Evolutionary conservation across 2,888 invertebrate species (phyloP).

Genomic region (Tribolium freemani): DNA sequence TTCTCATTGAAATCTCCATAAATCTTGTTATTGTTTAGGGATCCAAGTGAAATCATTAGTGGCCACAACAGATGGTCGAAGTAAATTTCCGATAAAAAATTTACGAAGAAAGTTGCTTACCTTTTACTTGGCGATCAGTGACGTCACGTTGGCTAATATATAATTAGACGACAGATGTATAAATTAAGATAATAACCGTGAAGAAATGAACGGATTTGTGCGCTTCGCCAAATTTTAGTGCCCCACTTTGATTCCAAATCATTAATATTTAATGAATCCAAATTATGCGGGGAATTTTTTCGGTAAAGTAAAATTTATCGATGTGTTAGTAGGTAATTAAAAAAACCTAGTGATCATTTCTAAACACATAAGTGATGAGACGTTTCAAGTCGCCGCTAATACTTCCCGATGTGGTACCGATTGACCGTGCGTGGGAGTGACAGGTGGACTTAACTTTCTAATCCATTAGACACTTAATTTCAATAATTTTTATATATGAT

Average conservation of each 20-base stretch:
- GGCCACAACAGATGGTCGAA: slow-evolving; percentile 9
- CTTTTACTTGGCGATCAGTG: background rate
- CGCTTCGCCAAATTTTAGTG: slow-evolving; percentile 17
- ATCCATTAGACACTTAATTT: background rate
- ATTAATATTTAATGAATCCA: slow-evolving; percentile 12
- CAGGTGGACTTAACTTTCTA: slow-evolving; percentile 10
- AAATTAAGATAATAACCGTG: slow-evolving; percentile 18
- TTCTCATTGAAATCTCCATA: slow-evolving; percentile 14
- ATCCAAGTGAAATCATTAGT: slow-evolving; percentile 9
- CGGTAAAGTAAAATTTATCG: background rate
- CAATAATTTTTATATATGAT: background rate
- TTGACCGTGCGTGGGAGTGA: background rate
- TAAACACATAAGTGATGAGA: background rate
- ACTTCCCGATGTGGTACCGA: background rate
- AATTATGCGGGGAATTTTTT: slow-evolving; percentile 3
- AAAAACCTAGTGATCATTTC: background rate
- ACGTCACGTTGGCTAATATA: background rate
- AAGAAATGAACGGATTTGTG: background rate
- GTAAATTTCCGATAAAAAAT: background rate
- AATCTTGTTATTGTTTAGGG: slow-evolving; percentile 15
- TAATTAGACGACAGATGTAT: slow-evolving; percentile 7
- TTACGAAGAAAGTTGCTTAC: slow-evolving; percentile 16
- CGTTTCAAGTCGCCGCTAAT: background rate
- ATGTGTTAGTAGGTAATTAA: slow-evolving; percentile 2
- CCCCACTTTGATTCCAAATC: slow-evolving; percentile 2